Evolutionary conservation across 2,888 invertebrate species (phyloP).

Genomic region (Tachina fera): DNA sequence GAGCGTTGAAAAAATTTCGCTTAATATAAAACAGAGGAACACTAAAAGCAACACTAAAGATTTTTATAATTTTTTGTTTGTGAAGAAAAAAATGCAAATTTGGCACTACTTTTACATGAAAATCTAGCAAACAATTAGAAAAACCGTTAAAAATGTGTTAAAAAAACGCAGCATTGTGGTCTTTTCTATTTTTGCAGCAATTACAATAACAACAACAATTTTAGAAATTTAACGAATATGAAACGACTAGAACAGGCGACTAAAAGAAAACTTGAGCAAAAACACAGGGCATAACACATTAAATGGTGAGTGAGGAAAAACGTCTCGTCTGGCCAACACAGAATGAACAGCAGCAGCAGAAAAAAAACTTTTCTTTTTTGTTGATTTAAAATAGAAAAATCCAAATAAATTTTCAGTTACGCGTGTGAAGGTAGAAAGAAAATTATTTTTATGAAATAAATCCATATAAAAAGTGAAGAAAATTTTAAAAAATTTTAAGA

Average conservation of each 20-base stretch:
- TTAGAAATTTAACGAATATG: slow-evolving; percentile 31
- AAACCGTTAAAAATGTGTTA: slow-evolving; percentile 8
- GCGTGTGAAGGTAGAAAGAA: slow-evolving; percentile 16
- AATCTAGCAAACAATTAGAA: slow-evolving; percentile 10
- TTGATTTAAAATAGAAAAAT: slow-evolving; percentile 38
- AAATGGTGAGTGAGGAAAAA: slow-evolving; percentile 72
- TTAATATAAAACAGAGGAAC: not conserved
- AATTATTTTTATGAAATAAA: slow-evolving; percentile 4
- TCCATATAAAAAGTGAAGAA: slow-evolving; percentile 27
- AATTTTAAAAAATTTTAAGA: slow-evolving; percentile 28
- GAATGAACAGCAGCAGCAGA: slow-evolving; percentile 25
- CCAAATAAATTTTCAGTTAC: slow-evolving; percentile 21
- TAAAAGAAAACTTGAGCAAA: slow-evolving; percentile 65
- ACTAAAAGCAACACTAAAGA: too few species aligned
- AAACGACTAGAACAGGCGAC: slow-evolving; percentile 46
- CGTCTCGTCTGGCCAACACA: slow-evolving; percentile 67
- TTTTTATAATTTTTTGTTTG: not conserved
- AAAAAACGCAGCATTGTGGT: slow-evolving; percentile 48
- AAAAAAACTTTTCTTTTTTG: slow-evolving; percentile 46
- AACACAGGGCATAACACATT: slow-evolving; percentile 69
- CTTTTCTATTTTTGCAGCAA: slow-evolving; percentile 56
- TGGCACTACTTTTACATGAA: slow-evolving; percentile 1
- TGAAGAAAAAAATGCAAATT: slow-evolving; percentile 1
- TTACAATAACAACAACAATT: not conserved
- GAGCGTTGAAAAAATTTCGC: not conserved